A percentile compares a stretch with the other conserved stretches of the same genome.
phyloP scores from a whole-genome alignment of 2,113 vertebrate species.

The Vidua macroura region DNA sequence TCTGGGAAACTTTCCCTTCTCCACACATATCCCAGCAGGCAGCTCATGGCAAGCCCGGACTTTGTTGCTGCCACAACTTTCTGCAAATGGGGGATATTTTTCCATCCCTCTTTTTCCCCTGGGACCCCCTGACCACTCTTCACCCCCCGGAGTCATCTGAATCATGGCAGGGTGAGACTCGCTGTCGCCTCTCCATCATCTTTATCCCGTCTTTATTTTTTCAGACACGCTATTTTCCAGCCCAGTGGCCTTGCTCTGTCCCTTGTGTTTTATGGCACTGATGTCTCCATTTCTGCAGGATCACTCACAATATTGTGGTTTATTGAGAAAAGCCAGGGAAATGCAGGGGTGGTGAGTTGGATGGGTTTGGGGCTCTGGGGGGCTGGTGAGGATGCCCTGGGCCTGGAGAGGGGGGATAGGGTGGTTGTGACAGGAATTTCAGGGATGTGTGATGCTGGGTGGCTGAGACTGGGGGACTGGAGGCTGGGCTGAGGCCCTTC shows the following conservation, averaged over 20 bases:
- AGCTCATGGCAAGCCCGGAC: neutral
- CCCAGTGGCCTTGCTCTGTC: slow-evolving; percentile 59
- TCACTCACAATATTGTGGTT: neutral
- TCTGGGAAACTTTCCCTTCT: neutral
- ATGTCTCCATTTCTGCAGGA: slow-evolving; percentile 53
- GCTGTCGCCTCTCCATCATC: slow-evolving; percentile 1
- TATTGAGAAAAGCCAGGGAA: neutral
- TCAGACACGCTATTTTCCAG: slow-evolving; percentile 48
- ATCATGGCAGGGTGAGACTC: neutral
- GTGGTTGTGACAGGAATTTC: neutral
- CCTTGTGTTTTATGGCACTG: slow-evolving; percentile 46
- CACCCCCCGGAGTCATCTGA: neutral
- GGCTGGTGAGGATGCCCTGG: neutral
- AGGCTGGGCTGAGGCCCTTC: neutral
- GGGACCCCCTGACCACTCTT: neutral
- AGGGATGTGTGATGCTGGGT: neutral
- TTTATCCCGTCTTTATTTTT: slow-evolving; percentile 9
- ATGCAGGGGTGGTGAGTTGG: neutral
- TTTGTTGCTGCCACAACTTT: fast-evolving
- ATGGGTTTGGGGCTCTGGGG: neutral
- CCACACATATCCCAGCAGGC: fast-evolving
- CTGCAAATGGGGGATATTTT: neutral
- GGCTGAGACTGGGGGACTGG: neutral
- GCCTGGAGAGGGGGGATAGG: fast-evolving
- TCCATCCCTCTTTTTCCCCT: neutral